These are phyloP conservation scores for Tetanocera ferruginea DNA, from an alignment of 2,888 invertebrate genomes.

Conservation along the genomic window DNA sequence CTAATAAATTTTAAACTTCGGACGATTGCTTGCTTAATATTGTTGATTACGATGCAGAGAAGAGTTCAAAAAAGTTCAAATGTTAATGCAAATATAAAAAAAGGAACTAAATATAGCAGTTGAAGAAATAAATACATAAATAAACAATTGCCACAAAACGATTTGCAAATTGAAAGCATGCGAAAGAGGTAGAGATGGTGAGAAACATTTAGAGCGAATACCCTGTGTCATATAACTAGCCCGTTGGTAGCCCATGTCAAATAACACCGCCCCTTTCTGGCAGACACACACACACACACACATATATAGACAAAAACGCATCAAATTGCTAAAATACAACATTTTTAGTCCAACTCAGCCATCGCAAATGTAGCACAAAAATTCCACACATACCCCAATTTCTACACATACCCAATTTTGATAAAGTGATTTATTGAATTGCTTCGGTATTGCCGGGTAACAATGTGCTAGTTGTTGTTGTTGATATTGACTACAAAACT, in stretches of 20 bases:
- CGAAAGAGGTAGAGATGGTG: not conserved
- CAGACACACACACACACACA: not conserved
- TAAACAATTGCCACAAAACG: conserved; percentile 4
- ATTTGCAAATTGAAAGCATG: not conserved
- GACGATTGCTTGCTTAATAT: not conserved
- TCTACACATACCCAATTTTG: too few species aligned
- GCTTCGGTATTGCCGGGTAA: too few species aligned
- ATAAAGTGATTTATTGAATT: too few species aligned
- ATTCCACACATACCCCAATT: too few species aligned
- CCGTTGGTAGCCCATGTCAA: not conserved
- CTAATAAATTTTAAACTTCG: not conserved
- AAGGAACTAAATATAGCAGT: not conserved
- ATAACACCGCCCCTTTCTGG: not conserved
- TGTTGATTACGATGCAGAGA: not conserved
- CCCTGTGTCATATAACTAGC: not conserved
- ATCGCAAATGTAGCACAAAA: too few species aligned
- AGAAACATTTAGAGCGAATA: not conserved
- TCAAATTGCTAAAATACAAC: too few species aligned
- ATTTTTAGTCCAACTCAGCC: too few species aligned
- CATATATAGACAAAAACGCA: not conserved
- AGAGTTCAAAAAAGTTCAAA: not conserved
- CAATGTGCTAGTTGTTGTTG: too few species aligned
- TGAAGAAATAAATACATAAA: conserved; percentile 4
- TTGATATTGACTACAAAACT: too few species aligned
- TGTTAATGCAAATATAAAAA: not conserved